Evolutionary conservation across 2,113 vertebrate species (phyloP), one percentile per base, ranked within the genome.

Genomic region (Dermatemys mawii): DNA sequence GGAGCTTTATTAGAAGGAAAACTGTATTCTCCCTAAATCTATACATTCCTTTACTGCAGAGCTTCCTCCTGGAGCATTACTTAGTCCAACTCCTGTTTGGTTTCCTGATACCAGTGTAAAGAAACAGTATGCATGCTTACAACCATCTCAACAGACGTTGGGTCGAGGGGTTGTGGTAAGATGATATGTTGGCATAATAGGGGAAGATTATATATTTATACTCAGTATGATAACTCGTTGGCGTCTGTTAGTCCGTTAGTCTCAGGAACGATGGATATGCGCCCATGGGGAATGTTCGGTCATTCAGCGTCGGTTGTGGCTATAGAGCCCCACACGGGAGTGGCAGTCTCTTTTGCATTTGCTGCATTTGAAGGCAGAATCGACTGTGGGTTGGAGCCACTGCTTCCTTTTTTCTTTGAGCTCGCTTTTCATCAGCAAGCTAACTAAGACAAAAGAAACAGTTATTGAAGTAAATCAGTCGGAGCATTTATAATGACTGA

Each of bases 161-260:
- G 0, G 1, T 0, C 0, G 13, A 73, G 7, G 22, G 13, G n/a
- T 29, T 84, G 54, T 79, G 29, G 0, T 83, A 29, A 54, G 17
- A 55, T 14, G 81, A 9, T 14, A 44, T 76, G 81, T 17, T 92
- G 19, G 19, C 4, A 9, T 19, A 90, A 80, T 50, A 89, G 79
- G 11, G 88, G 16, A 91, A 14, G 17, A 17, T 29, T 60, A 21
- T 9, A 51, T 53, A 83, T 88, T 91, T 48, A 93, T 73, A 10
- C 49, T 10, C 14, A 51, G 26, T 32, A 55, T 22, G 27, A 32
- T 57, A 32, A 57, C 55, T 14, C n/a, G n/a, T n/a, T n/a, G n/a
- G n/a, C n/a, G n/a, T n/a, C n/a, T n/a, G n/a, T n/a, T n/a, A n/a
- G n/a, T n/a, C n/a, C n/a, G n/a, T n/a, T n/a, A n/a, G n/a, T n/a